Evolutionary conservation across 2,113 vertebrate genomes (phyloP).

Genomic region (Pygoscelis adeliae): DNA sequence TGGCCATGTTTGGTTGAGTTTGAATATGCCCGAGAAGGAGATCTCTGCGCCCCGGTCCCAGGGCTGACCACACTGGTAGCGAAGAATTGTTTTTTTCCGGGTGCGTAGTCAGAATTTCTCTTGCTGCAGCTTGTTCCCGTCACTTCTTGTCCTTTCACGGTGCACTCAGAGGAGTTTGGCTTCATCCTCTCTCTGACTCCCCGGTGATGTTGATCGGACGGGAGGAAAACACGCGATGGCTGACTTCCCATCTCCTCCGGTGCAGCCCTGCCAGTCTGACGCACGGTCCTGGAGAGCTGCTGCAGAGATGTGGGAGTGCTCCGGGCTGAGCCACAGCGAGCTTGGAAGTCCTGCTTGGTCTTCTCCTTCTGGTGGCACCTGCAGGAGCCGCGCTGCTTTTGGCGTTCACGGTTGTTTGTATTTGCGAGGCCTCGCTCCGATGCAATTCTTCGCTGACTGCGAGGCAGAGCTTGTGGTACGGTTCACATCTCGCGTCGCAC

Average conservation of each 20-base stretch:
- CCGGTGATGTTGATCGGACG: rapidly evolving
- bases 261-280: not conserved
- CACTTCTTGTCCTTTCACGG: not conserved
- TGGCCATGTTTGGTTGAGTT: not conserved
- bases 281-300: not conserved
- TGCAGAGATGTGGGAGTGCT: not conserved
- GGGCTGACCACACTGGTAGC: rapidly evolving
- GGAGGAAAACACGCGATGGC: rapidly evolving
- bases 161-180: not conserved
- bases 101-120: not conserved
- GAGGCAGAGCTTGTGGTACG: not conserved
- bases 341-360: not conserved
- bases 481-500: rapidly evolving
- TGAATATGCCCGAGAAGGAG: not conserved
- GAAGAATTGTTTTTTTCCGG: not conserved
- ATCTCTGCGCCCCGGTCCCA: rapidly evolving
- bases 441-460: not conserved
- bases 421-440: not conserved
- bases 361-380: not conserved
- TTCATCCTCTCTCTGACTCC: not conserved
- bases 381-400: not conserved
- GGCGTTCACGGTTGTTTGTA: rapidly evolving
- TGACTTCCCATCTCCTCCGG: not conserved
- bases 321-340: not conserved
- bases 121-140: not conserved